Evolutionary conservation across 2,888 invertebrate species (phyloP).

Genomic region (Metacarcinus magister): DNA sequence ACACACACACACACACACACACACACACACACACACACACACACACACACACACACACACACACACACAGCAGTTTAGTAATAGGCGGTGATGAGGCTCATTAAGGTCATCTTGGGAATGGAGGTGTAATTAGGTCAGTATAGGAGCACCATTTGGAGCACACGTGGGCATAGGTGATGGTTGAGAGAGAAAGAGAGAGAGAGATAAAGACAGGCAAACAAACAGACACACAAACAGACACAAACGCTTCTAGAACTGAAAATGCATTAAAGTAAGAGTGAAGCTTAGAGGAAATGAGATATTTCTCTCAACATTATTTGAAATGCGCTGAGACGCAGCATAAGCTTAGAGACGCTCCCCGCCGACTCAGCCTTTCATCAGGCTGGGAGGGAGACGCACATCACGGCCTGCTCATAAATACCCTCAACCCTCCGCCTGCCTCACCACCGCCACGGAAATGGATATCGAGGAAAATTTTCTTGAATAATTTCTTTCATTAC

Average conservation of each 20-base stretch:
- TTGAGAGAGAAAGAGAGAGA: no score
- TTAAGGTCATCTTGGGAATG: background rate
- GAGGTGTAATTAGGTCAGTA: background rate
- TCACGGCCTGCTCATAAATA: background rate
- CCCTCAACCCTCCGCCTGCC: background rate
- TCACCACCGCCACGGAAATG: background rate
- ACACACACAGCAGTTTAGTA: background rate
- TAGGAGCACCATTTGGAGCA: background rate
- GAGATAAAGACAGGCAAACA: background rate
- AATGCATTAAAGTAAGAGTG: background rate
- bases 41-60: slow-evolving; percentile 15
- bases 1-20: background rate
- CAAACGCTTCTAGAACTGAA: background rate
- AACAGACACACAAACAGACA: background rate
- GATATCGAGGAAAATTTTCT: background rate
- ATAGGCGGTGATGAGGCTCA: background rate
- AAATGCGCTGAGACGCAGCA: background rate
- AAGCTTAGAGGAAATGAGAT: background rate
- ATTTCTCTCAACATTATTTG: background rate
- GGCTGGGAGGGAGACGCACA: background rate
- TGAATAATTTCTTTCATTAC: background rate
- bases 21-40: no score
- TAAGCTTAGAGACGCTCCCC: background rate
- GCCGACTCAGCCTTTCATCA: background rate
- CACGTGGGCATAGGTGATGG: no score